Conservation (phyloP, 2,888 invertebrate species). For the Aphodius sticticus region DNA sequence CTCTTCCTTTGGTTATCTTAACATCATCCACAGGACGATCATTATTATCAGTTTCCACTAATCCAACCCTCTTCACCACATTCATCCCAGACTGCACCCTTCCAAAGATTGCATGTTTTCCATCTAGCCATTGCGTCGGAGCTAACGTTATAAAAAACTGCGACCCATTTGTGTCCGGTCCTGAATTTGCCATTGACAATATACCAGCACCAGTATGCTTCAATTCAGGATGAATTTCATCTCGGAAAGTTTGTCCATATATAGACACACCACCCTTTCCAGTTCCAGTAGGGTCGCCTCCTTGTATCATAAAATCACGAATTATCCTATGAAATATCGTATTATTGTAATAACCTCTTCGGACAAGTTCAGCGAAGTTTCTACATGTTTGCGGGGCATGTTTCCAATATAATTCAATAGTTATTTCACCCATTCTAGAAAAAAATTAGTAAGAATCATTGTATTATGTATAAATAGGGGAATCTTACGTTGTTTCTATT, state of each 20-base stretch:
- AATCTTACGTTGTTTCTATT: conserved; percentile 82
- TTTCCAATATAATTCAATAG: conserved; percentile 97
- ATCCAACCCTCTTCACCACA: conserved; percentile 90
- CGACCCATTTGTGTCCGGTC: conserved; percentile 95
- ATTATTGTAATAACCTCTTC: conserved; percentile 95
- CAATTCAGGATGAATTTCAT: conserved; percentile 92
- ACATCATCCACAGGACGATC: conserved; percentile 92
- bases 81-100: conserved; percentile 88
- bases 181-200: conserved; percentile 98
- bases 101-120: conserved; percentile 97
- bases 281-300: conserved; percentile 93
- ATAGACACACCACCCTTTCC: conserved; percentile 97
- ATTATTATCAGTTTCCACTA: conserved; percentile 92
- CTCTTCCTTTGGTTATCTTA: conserved; percentile 72
- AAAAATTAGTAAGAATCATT: conserved; percentile 24
- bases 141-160: conserved; percentile 98
- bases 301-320: conserved; percentile 92
- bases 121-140: conserved; percentile 97
- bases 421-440: conserved; percentile 90
- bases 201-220: conserved; percentile 95
- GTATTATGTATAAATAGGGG: conserved; percentile 7
- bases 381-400: conserved; percentile 97
- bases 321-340: conserved; percentile 97
- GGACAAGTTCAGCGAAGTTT: conserved; percentile 94
- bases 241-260: conserved; percentile 93